Evolutionary conservation across 2,113 vertebrate species (phyloP), one percentile per base, ranked within the genome.

Genomic region (Struthidea cinerea): DNA sequence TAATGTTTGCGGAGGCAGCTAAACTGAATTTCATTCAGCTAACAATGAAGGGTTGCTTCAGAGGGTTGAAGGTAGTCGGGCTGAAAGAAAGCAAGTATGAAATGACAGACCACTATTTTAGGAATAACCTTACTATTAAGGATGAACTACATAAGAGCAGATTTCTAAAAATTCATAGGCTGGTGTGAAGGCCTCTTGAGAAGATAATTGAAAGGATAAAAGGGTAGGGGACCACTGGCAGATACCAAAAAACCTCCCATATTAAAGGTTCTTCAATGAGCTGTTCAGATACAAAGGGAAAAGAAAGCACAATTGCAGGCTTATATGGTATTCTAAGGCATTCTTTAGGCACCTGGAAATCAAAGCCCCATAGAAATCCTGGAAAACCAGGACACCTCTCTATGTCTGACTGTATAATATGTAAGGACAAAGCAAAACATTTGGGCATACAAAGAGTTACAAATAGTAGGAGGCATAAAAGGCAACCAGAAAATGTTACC

Each of bases 331-430:
- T 75, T 94, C 42, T 76, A 24, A 70, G 35, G 53, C 1, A 0
- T 85, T 60, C 75, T 90, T 90, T 68, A 73, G 82, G 70, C 32
- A 76, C 32, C 24, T 73, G 78, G 26, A 91, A 91, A 93, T 90
- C 70, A 93, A 93, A 95, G 67, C 30, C 44, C 64, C 2, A 2
- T 28, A 90, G 49, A 91, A 94, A 94, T 61, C 39, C 69, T 53
- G 56, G 87, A 85, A 96, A 96, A 93, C 30, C 87, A 76, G 94
- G 81, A 53, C 85, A 90, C n/a, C 13, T 81, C 41, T 65, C 69
- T 32, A 5, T 80, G 68, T 60, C 68, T 91, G 39, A 46, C 69
- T 78, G 8, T 28, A 47, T 56, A 63, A 84, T 47, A 74, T 8
- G 16, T 46, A 78, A 78, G 26, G 39, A 81, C 55, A 87, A 92